Conservation (phyloP, 1,140 invertebrate genomes). For the Calephelis virginiensis region DNA sequence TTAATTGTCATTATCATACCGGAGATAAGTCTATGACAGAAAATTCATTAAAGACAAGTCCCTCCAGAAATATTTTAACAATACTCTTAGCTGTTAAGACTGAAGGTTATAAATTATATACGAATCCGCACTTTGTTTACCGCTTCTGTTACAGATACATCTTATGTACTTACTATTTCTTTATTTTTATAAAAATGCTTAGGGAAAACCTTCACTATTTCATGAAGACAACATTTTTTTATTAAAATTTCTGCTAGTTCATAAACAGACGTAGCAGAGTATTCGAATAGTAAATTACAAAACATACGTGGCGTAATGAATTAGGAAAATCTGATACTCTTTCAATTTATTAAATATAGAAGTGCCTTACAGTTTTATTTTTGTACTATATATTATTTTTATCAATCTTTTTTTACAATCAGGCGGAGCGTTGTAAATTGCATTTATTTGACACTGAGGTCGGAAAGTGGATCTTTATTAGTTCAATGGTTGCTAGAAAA, state of each 20-base stretch:
- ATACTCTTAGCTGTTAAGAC: conserved; percentile 72
- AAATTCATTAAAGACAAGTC: conserved; percentile 66
- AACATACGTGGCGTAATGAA: background rate
- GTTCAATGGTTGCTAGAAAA: conserved; percentile 37
- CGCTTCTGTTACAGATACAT: background rate
- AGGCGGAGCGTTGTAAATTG: conserved; percentile 65
- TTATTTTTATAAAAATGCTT: conserved; percentile 7
- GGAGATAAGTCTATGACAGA: conserved; percentile 46
- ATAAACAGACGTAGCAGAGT: background rate
- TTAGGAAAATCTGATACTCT: conserved; percentile 35
- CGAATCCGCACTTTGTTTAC: conserved; percentile 25
- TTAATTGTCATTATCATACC: conserved; percentile 49
- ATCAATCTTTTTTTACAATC: conserved; percentile 39
- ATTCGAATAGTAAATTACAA: background rate
- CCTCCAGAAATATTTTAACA: conserved; percentile 69
- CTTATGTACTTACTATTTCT: background rate
- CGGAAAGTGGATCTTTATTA: conserved; percentile 36
- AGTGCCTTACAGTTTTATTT: conserved; percentile 77
- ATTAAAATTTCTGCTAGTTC: background rate
- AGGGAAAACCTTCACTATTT: conserved; percentile 10
- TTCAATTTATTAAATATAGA: conserved; percentile 69
- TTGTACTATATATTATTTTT: conserved; percentile 58
- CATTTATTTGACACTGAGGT: conserved; percentile 60
- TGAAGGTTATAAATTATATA: conserved; percentile 56
- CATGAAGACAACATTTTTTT: conserved; percentile 1